A percentile compares a stretch with the other conserved stretches of the same genome.
Evolutionary conservation across 1,140 invertebrate genomes (phyloP).

Genomic region (Caenorhabditis latens): DNA sequence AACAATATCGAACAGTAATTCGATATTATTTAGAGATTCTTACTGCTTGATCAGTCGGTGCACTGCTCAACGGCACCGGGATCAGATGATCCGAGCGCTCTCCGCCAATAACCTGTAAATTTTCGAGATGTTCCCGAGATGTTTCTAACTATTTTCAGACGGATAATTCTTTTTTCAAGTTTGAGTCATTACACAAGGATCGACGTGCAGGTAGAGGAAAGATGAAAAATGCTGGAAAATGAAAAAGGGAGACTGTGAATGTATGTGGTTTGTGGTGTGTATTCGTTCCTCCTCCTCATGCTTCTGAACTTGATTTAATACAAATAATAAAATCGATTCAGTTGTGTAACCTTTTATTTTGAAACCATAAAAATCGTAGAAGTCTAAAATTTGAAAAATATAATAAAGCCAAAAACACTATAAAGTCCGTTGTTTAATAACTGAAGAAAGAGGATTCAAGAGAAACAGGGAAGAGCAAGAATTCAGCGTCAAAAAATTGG

Average conservation of each 20-base stretch:
- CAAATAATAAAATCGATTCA: background rate
- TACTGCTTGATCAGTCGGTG: slow-evolving; percentile 77
- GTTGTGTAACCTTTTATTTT: slow-evolving; percentile 7
- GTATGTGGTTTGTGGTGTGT: slow-evolving; percentile 25
- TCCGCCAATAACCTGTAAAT: slow-evolving; percentile 77
- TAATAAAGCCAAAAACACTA: slow-evolving; percentile 33
- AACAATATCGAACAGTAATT: slow-evolving; percentile 2
- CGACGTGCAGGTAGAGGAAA: slow-evolving; percentile 46
- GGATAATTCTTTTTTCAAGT: background rate
- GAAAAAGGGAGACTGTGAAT: background rate
- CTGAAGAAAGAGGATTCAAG: slow-evolving; percentile 17
- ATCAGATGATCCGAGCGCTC: slow-evolving; percentile 74
- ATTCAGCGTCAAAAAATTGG: background rate
- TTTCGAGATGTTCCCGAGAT: background rate
- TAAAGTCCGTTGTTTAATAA: slow-evolving; percentile 30
- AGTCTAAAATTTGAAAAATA: background rate
- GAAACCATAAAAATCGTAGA: background rate
- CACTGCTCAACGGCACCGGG: slow-evolving; percentile 75
- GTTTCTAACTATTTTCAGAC: background rate
- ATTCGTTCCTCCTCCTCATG: background rate
- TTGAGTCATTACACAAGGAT: background rate
- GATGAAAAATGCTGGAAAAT: slow-evolving; percentile 29
- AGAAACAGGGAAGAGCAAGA: slow-evolving; percentile 42
- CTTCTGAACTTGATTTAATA: background rate
- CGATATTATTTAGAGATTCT: slow-evolving; percentile 59